Base-by-base conservation (phyloP, 1,140 invertebrate genomes). In the Neelides sp. region DNA sequence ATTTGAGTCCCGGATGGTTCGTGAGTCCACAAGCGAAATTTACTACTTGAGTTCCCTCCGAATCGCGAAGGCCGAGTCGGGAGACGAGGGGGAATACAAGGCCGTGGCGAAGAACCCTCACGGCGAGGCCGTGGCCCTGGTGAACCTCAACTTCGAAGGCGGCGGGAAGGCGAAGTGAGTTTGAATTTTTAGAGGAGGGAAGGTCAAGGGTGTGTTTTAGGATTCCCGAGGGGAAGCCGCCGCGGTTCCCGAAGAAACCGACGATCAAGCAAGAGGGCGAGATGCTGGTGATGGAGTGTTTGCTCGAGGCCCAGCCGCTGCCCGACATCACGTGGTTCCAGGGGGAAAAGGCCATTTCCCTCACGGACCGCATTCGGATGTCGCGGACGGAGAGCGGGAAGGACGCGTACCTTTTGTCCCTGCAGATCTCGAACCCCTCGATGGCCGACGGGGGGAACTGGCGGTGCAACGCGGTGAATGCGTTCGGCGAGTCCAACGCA, bases 391-490 rank as follows among this genome's bases (percentile, higher is more conserved):
- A 79, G 17, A 80, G 78, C 27, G 83, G 80, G 58, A 89, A 90
- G 75, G 88, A 96, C 69, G 82, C 78, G 32, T 96, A 89, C 68
- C 75, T 88, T 58, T 78, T 95, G 32, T 86, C 82, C 24, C 77
- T 97, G 65, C 86, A 91, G 74, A 92, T 95, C 63, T 80, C 79
- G 65, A 90, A 92, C 71, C 94, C 95, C 23, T 89, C 85, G 45
- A 82, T 82, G 64, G 82, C 85, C 64, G 95, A 99, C 69, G 93
- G 92, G 60, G 95, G 95, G 53, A 90, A 92, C 69, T 99, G 98
- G 73, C 80, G 93, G 65, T 98, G 93, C 76, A 98, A 96, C 71
- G 95, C 94, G 52, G 87, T 92, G 73, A 99, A 99, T 79, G 80
- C 84, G 68, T 85, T 84, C 68, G 95, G 95, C 69, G 94, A 98